Percentiles rank a stretch among this genome's conserved stretches.
phyloP scores from a whole-genome alignment of 2,888 invertebrate genomes.

The Micoletzkya japonica region DNA sequence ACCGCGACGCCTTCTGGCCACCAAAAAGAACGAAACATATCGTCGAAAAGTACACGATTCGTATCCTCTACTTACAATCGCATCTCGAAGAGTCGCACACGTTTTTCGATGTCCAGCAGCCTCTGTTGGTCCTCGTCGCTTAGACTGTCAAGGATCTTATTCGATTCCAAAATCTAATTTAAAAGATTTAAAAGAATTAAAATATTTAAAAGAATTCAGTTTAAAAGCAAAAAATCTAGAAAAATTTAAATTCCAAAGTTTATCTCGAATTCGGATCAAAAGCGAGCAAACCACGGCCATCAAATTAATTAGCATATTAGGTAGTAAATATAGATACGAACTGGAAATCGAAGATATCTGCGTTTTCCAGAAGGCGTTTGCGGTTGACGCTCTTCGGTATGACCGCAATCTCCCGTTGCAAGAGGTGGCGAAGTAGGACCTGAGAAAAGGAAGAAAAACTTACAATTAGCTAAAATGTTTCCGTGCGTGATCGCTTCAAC shows the following conservation, averaged over 20 bases:
- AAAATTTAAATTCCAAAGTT: no score
- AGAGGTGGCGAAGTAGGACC: constrained; percentile 45
- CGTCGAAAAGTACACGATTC: not conserved
- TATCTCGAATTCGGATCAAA: no score
- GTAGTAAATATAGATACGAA: no score
- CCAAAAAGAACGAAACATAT: not conserved
- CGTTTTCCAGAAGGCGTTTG: constrained; percentile 48
- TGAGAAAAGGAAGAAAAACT: not conserved
- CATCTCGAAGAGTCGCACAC: constrained; percentile 40
- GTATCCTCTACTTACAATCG: constrained; percentile 36
- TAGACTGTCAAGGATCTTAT: constrained; percentile 22
- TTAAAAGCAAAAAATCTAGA: no score
- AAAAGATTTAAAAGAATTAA: no score
- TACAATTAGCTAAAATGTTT: no score
- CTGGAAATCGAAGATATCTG: constrained; percentile 51
- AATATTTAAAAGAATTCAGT: no score
- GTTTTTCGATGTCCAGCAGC: constrained; percentile 35
- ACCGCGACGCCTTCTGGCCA: not conserved
- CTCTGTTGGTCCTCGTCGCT: constrained; percentile 44
- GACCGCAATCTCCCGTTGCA: constrained; percentile 45
- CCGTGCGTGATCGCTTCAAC: no score
- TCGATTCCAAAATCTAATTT: not conserved
- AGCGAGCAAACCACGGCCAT: no score
- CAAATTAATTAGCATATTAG: no score
- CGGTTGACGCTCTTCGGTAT: constrained; percentile 49